Conservation (phyloP, 2,797 vertebrate genomes). For the Steatocranus sp. region DNA sequence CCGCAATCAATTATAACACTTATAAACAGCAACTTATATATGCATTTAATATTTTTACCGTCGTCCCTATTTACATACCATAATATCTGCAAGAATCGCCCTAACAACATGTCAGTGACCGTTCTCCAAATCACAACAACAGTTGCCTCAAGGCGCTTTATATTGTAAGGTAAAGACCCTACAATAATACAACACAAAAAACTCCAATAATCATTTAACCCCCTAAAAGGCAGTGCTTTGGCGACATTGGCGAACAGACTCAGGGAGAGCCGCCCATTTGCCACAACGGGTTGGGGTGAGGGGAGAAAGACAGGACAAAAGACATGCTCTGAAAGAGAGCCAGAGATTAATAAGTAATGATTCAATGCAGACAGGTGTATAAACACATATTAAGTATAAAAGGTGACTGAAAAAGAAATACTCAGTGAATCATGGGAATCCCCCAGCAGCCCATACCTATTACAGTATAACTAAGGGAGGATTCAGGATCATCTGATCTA, state of each 20-base stretch:
- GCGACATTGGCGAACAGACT: background rate
- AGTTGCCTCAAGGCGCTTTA: background rate
- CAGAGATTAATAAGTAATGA: background rate
- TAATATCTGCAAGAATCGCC: background rate
- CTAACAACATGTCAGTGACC: background rate
- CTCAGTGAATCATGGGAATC: background rate
- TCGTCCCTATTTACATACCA: background rate
- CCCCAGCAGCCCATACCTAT: background rate
- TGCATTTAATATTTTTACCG: background rate
- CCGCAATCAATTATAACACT: background rate
- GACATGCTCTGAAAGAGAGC: background rate
- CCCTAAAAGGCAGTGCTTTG: background rate
- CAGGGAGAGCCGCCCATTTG: background rate
- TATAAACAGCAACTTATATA: background rate
- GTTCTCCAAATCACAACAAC: background rate
- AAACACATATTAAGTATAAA: background rate
- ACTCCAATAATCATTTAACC: background rate
- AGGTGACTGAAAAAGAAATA: background rate
- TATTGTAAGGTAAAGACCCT: background rate
- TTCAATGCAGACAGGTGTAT: background rate
- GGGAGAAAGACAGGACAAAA: background rate
- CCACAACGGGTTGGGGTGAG: accelerated
- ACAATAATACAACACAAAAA: background rate
- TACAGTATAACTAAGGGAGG: background rate
- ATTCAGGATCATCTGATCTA: background rate